These are phyloP conservation scores for Colius striatus DNA, from an alignment of 2,113 vertebrate genomes.

Conservation along the genomic window DNA sequence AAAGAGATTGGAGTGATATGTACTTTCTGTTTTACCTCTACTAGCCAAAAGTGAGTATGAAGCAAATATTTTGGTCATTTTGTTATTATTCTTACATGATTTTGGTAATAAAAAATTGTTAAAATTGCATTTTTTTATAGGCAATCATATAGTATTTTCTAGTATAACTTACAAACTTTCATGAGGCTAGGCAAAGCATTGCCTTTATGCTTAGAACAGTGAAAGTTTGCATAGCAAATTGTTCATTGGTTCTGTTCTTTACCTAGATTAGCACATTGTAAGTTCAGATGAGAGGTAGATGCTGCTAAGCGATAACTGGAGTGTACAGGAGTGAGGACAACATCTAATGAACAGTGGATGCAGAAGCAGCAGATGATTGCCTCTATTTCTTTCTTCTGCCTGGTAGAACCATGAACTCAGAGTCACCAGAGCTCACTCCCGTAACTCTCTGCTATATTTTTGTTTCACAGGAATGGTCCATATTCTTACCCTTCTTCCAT, in stretches of 20 bases:
- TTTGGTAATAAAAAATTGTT: not conserved
- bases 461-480: not conserved
- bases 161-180: not conserved
- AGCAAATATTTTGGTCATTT: not conserved
- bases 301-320: accelerated
- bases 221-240: not conserved
- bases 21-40: not conserved
- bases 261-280: not conserved
- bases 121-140: not conserved
- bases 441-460: not conserved
- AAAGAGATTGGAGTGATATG: not conserved
- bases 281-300: not conserved
- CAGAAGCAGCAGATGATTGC: not conserved
- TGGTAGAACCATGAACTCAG: not conserved
- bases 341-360: not conserved
- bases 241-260: not conserved
- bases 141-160: not conserved
- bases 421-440: not conserved
- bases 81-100: not conserved
- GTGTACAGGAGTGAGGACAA: not conserved
- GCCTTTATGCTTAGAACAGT: not conserved
- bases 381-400: not conserved
- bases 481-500: not conserved
- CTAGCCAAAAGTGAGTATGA: not conserved
- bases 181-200: not conserved